A percentile compares a stretch with the other conserved stretches of the same genome.
Conservation (phyloP, 2,113 vertebrate genomes). For the Salvelinus sp. region DNA sequence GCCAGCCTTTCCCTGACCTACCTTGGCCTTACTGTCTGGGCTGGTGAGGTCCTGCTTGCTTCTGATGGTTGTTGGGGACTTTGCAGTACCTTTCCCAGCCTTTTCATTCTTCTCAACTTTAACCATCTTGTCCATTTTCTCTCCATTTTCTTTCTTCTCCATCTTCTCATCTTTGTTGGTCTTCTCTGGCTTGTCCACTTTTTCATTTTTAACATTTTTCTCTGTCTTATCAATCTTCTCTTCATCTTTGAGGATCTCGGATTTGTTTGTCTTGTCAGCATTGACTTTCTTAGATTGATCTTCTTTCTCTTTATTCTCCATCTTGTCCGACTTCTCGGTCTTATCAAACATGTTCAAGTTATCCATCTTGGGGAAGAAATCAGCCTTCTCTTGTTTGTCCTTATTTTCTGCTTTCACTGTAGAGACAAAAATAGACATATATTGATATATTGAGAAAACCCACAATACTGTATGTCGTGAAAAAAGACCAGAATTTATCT, state of each 20-base stretch:
- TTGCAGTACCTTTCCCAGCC: slow-evolving; percentile 60
- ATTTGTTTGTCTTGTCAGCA: slow-evolving; percentile 61
- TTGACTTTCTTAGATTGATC: slow-evolving; percentile 44
- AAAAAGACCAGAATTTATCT: background rate
- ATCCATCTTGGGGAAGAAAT: slow-evolving; percentile 17
- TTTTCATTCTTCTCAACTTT: slow-evolving; percentile 68
- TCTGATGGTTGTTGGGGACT: slow-evolving; percentile 70
- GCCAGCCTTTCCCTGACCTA: slow-evolving; percentile 51
- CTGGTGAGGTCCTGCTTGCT: slow-evolving; percentile 80
- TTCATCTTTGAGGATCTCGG: slow-evolving; percentile 63
- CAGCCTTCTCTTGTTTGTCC: slow-evolving; percentile 64
- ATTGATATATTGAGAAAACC: slow-evolving; percentile 9
- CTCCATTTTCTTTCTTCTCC: slow-evolving; percentile 54
- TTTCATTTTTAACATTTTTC: slow-evolving; percentile 63
- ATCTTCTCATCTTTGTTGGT: slow-evolving; percentile 69
- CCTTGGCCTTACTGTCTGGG: slow-evolving; percentile 89
- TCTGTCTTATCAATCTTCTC: slow-evolving; percentile 54
- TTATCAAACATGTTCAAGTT: background rate
- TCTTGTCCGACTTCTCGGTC: slow-evolving; percentile 42
- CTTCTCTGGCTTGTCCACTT: slow-evolving; percentile 71
- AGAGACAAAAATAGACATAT: slow-evolving; percentile 15
- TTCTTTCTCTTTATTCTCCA: slow-evolving; percentile 46
- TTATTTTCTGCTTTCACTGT: slow-evolving; percentile 73
- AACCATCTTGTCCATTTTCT: slow-evolving; percentile 58
- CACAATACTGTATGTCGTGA: background rate